Percentiles rank a stretch among this genome's conserved stretches.
Conservation (phyloP, 1,140 invertebrate genomes). For the Centruroides sculpturatus region DNA sequence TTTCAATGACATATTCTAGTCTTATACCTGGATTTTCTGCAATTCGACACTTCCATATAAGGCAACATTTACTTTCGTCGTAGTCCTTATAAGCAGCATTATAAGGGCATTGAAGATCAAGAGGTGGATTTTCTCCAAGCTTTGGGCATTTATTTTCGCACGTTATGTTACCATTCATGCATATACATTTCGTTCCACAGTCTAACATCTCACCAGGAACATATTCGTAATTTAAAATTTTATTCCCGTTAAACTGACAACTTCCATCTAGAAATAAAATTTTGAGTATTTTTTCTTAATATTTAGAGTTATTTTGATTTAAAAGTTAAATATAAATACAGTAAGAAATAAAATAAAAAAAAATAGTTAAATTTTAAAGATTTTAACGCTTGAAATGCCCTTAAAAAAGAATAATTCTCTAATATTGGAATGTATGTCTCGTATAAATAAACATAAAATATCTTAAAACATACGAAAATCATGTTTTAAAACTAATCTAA, state of each 20-base stretch:
- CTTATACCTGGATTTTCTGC: constrained; percentile 5
- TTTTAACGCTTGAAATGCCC: no score
- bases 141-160: constrained; percentile 63
- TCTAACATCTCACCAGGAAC: constrained; percentile 46
- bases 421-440: no score
- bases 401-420: no score
- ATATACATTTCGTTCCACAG: constrained; percentile 70
- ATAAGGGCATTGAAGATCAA: constrained; percentile 49
- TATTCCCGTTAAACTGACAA: constrained; percentile 31
- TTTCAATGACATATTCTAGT: neutral
- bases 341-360: no score
- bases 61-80: constrained; percentile 54
- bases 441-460: no score
- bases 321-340: no score
- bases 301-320: no score
- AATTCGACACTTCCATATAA: constrained; percentile 24
- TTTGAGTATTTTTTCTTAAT: no score
- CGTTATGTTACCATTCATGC: constrained; percentile 67
- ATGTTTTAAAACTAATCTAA: no score
- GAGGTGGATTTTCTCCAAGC: constrained; percentile 52
- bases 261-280: constrained; percentile 14
- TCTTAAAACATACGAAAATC: no score
- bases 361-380: no score
- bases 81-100: constrained; percentile 28
- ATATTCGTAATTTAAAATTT: constrained; percentile 42